Percentiles rank a stretch among this genome's conserved stretches.
These are phyloP conservation scores for Microcebus jonahi DNA, from an alignment of 2,113 vertebrate genomes.

Conservation along the genomic window DNA sequence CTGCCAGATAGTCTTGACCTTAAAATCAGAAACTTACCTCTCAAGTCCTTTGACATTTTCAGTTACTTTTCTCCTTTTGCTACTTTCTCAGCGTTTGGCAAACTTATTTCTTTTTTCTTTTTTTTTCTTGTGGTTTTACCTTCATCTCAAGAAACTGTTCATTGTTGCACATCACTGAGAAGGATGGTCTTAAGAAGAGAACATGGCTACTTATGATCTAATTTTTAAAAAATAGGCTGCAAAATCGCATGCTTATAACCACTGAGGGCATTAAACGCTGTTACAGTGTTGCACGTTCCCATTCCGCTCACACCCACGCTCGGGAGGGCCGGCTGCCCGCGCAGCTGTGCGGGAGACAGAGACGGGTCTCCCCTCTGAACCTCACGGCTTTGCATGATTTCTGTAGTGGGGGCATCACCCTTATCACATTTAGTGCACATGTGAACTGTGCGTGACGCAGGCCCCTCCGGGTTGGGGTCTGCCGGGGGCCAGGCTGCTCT, in stretches of 20 bases:
- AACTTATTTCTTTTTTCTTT: not conserved
- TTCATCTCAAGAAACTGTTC: not conserved
- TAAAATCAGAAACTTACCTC: not conserved
- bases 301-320: not conserved
- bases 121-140: not conserved
- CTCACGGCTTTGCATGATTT: fast-evolving
- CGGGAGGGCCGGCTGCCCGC: fast-evolving
- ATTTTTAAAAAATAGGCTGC: not conserved
- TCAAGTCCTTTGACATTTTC: not conserved
- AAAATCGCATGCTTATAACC: too few relatives aligned
- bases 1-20: not conserved
- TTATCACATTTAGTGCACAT: fast-evolving
- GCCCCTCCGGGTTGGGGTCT: not conserved
- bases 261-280: fast-evolving
- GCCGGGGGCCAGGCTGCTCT: not conserved
- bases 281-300: fast-evolving
- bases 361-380: fast-evolving
- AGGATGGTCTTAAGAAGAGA: not conserved
- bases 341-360: fast-evolving
- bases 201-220: not conserved
- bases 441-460: not conserved
- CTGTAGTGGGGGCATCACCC: too few relatives aligned
- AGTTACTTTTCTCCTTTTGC: not conserved
- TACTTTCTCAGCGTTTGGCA: not conserved
- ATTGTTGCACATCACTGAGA: not conserved